Conservation (phyloP, 2,888 invertebrate species). For the Calameuta idolon region DNA sequence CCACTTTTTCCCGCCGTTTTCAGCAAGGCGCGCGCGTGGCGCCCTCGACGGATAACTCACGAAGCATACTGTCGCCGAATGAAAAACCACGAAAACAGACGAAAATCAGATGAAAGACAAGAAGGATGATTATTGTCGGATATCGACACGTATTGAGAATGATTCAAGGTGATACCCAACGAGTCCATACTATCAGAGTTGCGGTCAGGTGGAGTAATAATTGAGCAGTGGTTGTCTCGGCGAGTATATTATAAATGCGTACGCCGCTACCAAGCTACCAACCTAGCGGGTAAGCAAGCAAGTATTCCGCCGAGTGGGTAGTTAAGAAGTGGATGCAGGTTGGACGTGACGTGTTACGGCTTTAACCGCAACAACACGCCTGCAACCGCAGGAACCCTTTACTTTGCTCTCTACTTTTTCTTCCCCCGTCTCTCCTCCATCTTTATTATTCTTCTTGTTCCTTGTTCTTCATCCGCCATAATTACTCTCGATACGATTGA, state of each 20-base stretch:
- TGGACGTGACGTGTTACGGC: slow-evolving; percentile 59
- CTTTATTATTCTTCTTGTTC: slow-evolving; percentile 28
- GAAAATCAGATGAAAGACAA: neutral
- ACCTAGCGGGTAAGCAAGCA: neutral
- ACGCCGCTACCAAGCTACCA: slow-evolving; percentile 41
- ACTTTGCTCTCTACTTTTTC: slow-evolving; percentile 31
- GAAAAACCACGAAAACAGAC: neutral
- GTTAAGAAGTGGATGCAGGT: slow-evolving; percentile 59
- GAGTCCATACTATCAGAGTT: slow-evolving; percentile 28
- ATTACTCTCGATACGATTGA: slow-evolving; percentile 51
- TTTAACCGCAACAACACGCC: slow-evolving; percentile 64
- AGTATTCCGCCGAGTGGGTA: slow-evolving; percentile 38
- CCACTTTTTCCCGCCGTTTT: neutral
- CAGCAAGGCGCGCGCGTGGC: neutral
- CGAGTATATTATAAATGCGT: slow-evolving; percentile 57
- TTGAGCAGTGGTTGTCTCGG: slow-evolving; percentile 52
- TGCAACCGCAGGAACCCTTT: slow-evolving; percentile 59
- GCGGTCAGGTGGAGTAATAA: slow-evolving; percentile 54
- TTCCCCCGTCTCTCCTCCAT: slow-evolving; percentile 5
- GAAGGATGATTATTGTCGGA: neutral
- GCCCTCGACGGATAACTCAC: neutral
- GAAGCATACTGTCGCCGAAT: neutral
- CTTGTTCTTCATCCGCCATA: slow-evolving; percentile 38
- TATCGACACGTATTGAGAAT: neutral
- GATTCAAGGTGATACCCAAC: neutral